Conservation (phyloP, 2,888 invertebrate species). For the Melinaea menophilus region DNA sequence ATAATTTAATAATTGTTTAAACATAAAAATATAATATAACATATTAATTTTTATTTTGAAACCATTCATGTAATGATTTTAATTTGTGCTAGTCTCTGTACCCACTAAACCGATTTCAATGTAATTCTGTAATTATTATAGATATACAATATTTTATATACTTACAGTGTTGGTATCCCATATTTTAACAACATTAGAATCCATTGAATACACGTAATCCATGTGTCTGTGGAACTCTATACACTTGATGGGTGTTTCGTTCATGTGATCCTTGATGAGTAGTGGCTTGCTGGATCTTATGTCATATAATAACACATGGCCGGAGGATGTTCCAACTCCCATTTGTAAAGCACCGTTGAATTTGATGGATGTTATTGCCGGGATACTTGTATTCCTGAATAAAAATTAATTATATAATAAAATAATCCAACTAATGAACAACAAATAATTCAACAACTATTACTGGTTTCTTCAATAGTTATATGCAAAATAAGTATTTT, state of each 20-base stretch:
- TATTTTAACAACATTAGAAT: slow-evolving; percentile 90
- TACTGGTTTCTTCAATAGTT: too few species aligned
- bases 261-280: slow-evolving; percentile 95
- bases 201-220: slow-evolving; percentile 93
- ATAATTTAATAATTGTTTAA: too few species aligned
- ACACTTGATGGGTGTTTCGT: slow-evolving; percentile 92
- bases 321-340: slow-evolving; percentile 96
- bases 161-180: slow-evolving; percentile 92
- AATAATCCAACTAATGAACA: neutral
- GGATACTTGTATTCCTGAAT: slow-evolving; percentile 79
- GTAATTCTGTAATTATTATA: neutral
- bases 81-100: too few species aligned
- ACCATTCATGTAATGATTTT: too few species aligned
- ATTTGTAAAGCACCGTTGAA: slow-evolving; percentile 86
- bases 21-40: too few species aligned
- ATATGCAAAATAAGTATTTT: too few species aligned
- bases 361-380: slow-evolving; percentile 87
- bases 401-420: slow-evolving; percentile 39
- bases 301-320: slow-evolving; percentile 96
- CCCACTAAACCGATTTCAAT: neutral
- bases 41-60: too few species aligned
- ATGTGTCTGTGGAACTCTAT: slow-evolving; percentile 89
- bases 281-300: slow-evolving; percentile 94
- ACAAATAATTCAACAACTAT: too few species aligned
- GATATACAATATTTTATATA: slow-evolving; percentile 18